Percentiles rank a stretch among this genome's conserved stretches.
phyloP scores from a whole-genome alignment of 1,140 invertebrate species.

The Campoletis sonorensis region DNA sequence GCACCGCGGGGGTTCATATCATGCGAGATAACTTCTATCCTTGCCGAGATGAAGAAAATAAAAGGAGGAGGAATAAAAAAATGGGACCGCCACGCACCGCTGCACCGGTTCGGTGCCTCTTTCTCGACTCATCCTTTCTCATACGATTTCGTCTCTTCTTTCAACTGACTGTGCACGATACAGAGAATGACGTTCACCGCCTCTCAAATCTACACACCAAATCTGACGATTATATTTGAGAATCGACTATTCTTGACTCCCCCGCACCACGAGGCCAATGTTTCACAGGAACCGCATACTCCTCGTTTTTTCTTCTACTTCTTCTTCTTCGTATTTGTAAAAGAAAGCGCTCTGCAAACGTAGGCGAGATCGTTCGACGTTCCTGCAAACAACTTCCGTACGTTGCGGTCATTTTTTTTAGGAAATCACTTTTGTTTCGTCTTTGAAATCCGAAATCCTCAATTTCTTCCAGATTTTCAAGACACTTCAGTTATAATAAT shows the following conservation, averaged over 20 bases:
- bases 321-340: not conserved
- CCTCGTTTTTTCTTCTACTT: not conserved
- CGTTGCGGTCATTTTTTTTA: too few species aligned
- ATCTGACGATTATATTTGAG: slow-evolving; percentile 13
- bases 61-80: not conserved
- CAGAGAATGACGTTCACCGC: not conserved
- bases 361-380: not conserved
- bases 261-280: not conserved
- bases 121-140: slow-evolving; percentile 26
- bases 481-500: too few species aligned
- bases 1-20: slow-evolving; percentile 14
- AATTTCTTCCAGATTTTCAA: too few species aligned
- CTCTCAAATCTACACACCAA: not conserved
- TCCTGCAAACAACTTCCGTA: not conserved
- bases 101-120: not conserved
- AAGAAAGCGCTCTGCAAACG: not conserved
- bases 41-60: slow-evolving; percentile 20
- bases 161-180: not conserved
- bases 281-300: not conserved
- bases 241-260: slow-evolving; percentile 5
- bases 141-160: not conserved
- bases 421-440: too few species aligned
- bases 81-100: slow-evolving; percentile 7
- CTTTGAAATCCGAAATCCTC: too few species aligned
- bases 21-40: slow-evolving; percentile 13